These are phyloP conservation scores for Mythimna lalbum DNA, from an alignment of 2,888 invertebrate genomes.

Conservation along the genomic window DNA sequence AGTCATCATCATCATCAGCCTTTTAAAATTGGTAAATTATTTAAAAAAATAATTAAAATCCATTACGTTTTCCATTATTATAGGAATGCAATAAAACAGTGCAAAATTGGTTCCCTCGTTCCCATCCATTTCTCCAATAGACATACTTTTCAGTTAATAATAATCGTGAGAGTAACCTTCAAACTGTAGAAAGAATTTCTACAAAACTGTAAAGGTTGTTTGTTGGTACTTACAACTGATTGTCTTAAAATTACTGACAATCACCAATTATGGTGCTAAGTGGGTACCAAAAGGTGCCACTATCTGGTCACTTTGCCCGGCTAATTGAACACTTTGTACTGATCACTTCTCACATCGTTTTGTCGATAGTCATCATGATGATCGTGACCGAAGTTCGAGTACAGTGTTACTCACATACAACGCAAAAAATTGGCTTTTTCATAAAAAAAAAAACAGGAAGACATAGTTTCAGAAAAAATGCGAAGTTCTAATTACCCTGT, in stretches of 20 bases:
- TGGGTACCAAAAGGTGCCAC: conserved; percentile 56
- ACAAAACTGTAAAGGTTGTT: conserved; percentile 29
- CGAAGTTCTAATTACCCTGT: conserved; percentile 7
- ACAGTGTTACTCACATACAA: not conserved
- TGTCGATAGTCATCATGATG: conserved; percentile 41
- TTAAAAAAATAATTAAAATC: not conserved
- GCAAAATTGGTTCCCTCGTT: conserved; percentile 2
- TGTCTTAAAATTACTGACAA: conserved; percentile 44
- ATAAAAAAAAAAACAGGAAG: not conserved
- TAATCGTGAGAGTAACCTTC: conserved; percentile 40
- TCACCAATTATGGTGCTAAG: conserved; percentile 55
- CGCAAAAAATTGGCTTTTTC: not conserved
- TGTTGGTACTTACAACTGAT: conserved; percentile 35
- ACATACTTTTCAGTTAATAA: conserved; percentile 27
- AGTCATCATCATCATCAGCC: no score
- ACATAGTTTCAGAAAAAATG: not conserved
- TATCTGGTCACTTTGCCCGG: conserved; percentile 45
- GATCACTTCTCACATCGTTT: conserved; percentile 46
- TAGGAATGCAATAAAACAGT: conserved; percentile 3
- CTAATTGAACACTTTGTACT: conserved; percentile 53
- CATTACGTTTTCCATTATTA: not conserved
- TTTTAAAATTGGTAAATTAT: not conserved
- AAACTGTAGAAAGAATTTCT: conserved; percentile 31
- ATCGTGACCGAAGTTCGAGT: conserved; percentile 27
- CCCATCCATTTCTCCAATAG: conserved; percentile 24